Evolutionary conservation across 2,113 vertebrate species (phyloP).

Genomic region (Aramus guarauna): DNA sequence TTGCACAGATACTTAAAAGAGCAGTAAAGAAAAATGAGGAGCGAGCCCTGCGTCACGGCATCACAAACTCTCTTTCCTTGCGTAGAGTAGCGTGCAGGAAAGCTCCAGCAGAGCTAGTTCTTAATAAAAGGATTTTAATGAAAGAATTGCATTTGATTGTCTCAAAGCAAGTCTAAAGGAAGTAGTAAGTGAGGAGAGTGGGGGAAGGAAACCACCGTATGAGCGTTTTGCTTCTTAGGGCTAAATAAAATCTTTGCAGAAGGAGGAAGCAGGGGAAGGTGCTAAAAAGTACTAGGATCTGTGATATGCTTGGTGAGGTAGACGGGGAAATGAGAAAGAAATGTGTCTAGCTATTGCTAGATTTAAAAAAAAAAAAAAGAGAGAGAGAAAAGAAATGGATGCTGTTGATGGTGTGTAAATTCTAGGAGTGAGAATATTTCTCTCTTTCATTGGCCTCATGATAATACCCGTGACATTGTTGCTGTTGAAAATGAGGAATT

Average conservation of each 20-base stretch:
- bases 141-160: background rate
- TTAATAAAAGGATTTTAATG: background rate
- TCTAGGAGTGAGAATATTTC: constrained; percentile 22
- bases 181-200: background rate
- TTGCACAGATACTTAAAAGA: background rate
- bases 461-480: background rate
- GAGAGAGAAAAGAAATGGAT: background rate
- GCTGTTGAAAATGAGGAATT: constrained; percentile 16
- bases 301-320: background rate
- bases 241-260: background rate
- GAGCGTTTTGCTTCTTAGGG: background rate
- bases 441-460: constrained; percentile 25
- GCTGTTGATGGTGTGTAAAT: constrained; percentile 4
- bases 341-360: constrained; percentile 23
- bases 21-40: background rate
- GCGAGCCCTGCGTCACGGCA: background rate
- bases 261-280: background rate
- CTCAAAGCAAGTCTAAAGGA: background rate
- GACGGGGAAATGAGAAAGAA: constrained; percentile 28
- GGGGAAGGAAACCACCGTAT: background rate
- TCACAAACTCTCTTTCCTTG: background rate
- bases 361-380: background rate
- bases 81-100: background rate
- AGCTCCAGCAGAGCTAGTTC: background rate
- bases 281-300: background rate